These are phyloP conservation scores for Auanema sp. DNA, from an alignment of 2,888 invertebrate species.

Conservation along the genomic window DNA sequence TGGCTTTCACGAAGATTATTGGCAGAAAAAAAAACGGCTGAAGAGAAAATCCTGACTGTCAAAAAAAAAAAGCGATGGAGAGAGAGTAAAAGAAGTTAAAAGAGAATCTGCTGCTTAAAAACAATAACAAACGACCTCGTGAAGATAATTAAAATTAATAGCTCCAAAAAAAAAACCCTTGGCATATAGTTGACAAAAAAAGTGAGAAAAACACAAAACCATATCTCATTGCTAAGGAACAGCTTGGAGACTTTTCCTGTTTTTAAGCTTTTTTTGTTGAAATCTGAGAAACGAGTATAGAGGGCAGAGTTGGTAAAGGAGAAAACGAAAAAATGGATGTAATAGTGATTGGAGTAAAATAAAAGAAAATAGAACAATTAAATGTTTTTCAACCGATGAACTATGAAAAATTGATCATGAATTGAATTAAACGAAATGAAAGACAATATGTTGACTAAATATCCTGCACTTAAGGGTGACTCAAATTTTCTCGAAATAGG, in stretches of 20 bases:
- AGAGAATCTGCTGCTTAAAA: no score
- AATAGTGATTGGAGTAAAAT: conserved; percentile 9
- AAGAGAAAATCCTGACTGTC: conserved; percentile 3
- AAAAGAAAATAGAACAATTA: conserved; percentile 23
- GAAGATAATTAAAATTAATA: no score
- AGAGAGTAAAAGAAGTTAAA: conserved; percentile 13
- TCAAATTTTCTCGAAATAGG: no score
- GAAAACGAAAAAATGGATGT: neutral
- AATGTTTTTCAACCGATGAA: conserved; percentile 19
- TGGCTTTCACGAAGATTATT: conserved; percentile 1
- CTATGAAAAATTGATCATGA: neutral
- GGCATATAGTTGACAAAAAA: no score
- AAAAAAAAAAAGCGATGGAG: conserved; percentile 11
- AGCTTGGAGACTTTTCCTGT: no score
- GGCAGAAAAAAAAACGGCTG: conserved; percentile 7
- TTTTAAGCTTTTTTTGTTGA: neutral
- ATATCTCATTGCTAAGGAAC: no score
- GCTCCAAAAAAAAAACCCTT: no score
- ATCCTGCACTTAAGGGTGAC: no score
- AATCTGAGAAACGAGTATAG: no score
- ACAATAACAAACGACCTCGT: no score
- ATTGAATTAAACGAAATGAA: neutral
- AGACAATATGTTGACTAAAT: no score
- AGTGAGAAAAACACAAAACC: no score
- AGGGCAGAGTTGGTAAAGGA: neutral